Evolutionary conservation across 1,140 invertebrate genomes (phyloP).

Genomic region (Ips nitidus): DNA sequence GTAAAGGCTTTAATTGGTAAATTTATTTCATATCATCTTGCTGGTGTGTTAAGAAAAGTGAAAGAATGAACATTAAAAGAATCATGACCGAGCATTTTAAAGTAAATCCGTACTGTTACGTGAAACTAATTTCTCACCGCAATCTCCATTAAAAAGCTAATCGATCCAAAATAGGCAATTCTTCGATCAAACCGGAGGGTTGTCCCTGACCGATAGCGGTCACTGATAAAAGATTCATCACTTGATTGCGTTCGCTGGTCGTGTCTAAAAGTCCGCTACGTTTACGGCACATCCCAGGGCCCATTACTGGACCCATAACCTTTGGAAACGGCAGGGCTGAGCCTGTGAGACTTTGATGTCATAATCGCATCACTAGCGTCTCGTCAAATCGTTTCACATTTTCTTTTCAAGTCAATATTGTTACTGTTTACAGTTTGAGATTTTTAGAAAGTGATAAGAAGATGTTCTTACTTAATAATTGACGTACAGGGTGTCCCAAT

Average conservation of each 20-base stretch:
- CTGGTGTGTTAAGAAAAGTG: too few species aligned
- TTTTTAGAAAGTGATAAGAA: too few species aligned
- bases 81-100: too few species aligned
- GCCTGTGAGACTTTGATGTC: constrained; percentile 7
- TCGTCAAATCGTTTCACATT: background rate
- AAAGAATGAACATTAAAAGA: too few species aligned
- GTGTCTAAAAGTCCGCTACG: constrained; percentile 37
- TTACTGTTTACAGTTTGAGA: too few species aligned
- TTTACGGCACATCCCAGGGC: constrained; percentile 34
- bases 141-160: constrained; percentile 12
- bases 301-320: constrained; percentile 35
- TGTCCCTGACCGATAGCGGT: constrained; percentile 32
- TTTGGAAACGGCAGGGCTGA: constrained; percentile 26
- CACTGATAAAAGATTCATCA: constrained; percentile 41
- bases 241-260: constrained; percentile 37
- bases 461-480: too few species aligned
- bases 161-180: constrained; percentile 11
- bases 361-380: constrained; percentile 22
- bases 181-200: constrained; percentile 20
- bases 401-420: too few species aligned
- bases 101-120: too few species aligned
- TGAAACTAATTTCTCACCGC: constrained; percentile 7
- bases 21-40: too few species aligned
- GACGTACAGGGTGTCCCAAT: too few species aligned
- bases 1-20: too few species aligned